Evolutionary conservation across 2,797 vertebrate species (phyloP).

Genomic region (Coregonus ussuriensis): DNA sequence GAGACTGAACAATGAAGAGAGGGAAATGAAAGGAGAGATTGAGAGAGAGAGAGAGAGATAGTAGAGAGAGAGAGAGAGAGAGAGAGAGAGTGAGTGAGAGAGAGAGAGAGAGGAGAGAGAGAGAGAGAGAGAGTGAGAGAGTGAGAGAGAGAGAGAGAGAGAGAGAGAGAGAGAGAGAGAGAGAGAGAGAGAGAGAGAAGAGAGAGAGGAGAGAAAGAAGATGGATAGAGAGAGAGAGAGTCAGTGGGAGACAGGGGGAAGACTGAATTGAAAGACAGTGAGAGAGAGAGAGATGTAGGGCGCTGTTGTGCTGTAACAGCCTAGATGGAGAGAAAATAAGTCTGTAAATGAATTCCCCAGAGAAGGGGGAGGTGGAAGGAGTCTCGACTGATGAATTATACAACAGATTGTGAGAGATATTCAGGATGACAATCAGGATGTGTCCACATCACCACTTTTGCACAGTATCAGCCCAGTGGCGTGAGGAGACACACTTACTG

Average conservation of each 20-base stretch:
- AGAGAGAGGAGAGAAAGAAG: not conserved
- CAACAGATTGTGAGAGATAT: slow-evolving; percentile 30
- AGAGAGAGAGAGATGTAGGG: not conserved
- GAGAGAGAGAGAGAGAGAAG: not conserved
- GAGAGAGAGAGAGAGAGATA: not conserved
- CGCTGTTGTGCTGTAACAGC: not conserved
- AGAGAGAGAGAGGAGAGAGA: not conserved
- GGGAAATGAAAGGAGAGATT: not conserved
- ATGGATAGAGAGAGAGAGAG: not conserved
- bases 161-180: not conserved
- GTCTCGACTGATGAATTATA: slow-evolving; percentile 48
- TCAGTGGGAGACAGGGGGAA: not conserved
- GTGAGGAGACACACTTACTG: slow-evolving; percentile 1
- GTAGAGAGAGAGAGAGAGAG: not conserved
- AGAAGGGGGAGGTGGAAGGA: slow-evolving; percentile 31
- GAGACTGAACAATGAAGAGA: slow-evolving; percentile 11
- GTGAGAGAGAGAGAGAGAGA: not conserved
- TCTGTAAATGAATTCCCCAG: slow-evolving; percentile 43
- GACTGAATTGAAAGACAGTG: not conserved
- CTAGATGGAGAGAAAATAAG: not conserved
- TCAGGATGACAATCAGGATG: slow-evolving; percentile 33
- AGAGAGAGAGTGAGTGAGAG: not conserved
- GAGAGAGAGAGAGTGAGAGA: not conserved
- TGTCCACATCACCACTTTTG: slow-evolving; percentile 23
- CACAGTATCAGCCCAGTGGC: not conserved